These are phyloP conservation scores for Poecile montanus DNA, from an alignment of 2,797 vertebrate genomes.

Conservation along the genomic window DNA sequence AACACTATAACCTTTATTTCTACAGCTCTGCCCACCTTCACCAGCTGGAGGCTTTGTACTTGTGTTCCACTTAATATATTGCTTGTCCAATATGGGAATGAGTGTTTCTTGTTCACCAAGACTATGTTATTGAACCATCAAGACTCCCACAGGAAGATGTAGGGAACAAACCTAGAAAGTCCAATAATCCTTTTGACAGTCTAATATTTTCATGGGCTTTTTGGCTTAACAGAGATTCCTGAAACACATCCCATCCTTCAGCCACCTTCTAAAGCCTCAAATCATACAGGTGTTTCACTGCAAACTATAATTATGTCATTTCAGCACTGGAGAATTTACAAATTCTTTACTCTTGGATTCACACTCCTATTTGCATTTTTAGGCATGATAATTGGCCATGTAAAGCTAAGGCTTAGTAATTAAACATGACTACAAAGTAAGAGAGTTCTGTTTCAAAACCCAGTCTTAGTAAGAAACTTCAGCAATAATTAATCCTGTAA, in stretches of 20 bases:
- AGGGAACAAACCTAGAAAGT: neutral
- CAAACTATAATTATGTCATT: neutral
- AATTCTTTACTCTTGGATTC: neutral
- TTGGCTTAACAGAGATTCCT: neutral
- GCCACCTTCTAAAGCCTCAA: neutral
- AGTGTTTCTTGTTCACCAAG: neutral
- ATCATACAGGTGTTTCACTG: neutral
- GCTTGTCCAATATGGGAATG: neutral
- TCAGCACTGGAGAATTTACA: neutral
- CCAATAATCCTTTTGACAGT: neutral
- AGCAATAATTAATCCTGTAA: neutral
- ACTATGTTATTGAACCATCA: neutral
- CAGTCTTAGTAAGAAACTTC: neutral
- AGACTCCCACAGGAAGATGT: neutral
- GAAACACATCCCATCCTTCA: neutral
- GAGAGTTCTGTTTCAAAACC: neutral
- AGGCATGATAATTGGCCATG: neutral
- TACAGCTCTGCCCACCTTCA: neutral
- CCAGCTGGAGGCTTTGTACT: neutral
- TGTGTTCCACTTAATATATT: neutral
- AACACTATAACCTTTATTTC: neutral
- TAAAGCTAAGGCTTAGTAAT: neutral
- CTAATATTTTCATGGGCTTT: neutral
- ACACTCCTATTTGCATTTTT: neutral
- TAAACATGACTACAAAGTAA: neutral